Evolutionary conservation across 2,888 invertebrate species (phyloP), one percentile per base, ranked within the genome.

Genomic region (Drosophila mimica): DNA sequence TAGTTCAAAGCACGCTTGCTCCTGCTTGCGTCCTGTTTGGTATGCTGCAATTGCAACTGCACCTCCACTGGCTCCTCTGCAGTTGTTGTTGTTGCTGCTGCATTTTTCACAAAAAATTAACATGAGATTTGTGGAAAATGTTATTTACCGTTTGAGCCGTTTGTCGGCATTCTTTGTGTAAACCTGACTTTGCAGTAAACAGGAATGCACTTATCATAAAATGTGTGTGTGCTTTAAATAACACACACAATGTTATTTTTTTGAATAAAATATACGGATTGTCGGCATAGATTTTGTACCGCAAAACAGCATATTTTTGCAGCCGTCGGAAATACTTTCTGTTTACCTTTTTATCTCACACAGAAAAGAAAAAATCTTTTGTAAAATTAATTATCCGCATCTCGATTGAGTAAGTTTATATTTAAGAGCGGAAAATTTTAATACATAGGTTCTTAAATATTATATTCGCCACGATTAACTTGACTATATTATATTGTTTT

Each of bases 21-120:
- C 51, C 70, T 68, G 54, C 51, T 54, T 49, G 57, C 40, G 49
- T 48, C 15, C 59, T 54, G 38, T 58, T 46, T 66, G 38, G 61
- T 33, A 38, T 64, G 53, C 51, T 63, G 76, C 76, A 68, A 57
- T 61, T 76, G 83, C 77, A 70, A 48, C 48, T 74, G 66, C 81
- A 61, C 36, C 63, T 54, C 30, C 34, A 38, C n/a, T 13, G 33
- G 17, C 49, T 30, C 52, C 20, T 51, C 54, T 64, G 46, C 38
- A 62, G 54, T 48, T 56, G 53, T 52, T 69, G 49, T 53, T 49
- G 48, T 17, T 13, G 40, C 33, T 13, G 40, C 33, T 79, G 64
- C 61, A 75, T 76, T 75, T 76, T 76, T 36, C 52, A 74, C 72
- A 72, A 76, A 75, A 64, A 62, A 79, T 83, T 74, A 83, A 72